phyloP scores from a whole-genome alignment of 1,140 invertebrate species.

The Drosophila quadrilineata region DNA sequence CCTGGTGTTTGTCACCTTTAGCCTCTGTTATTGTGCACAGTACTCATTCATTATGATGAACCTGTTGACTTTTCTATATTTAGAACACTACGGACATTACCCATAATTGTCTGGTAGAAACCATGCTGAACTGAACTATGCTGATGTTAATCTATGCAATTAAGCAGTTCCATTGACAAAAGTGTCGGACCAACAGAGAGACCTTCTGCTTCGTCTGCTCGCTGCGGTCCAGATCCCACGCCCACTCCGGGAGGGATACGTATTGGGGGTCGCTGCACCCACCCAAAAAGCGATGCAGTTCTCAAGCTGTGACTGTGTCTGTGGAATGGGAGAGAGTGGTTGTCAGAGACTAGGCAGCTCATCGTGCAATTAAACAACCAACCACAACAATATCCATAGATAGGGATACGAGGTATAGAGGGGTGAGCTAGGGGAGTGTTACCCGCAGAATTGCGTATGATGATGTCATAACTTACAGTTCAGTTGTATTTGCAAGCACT shows the following conservation, averaged over 20 bases:
- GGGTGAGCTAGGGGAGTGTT: background rate
- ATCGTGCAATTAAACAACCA: conserved; percentile 65
- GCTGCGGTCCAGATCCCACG: conserved; percentile 43
- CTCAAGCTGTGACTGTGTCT: background rate
- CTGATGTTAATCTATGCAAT: conserved; percentile 54
- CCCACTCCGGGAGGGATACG: conserved; percentile 23
- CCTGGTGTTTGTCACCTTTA: too few relatives aligned
- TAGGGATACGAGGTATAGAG: background rate
- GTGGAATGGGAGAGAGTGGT: conserved; percentile 3
- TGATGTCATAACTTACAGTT: conserved; percentile 65
- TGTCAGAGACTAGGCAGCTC: conserved; percentile 46
- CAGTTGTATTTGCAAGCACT: conserved; percentile 56
- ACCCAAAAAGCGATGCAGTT: too few relatives aligned
- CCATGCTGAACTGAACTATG: conserved; percentile 1
- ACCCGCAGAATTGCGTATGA: conserved; percentile 64
- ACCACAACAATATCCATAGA: conserved; percentile 18
- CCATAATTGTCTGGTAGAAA: conserved; percentile 39
- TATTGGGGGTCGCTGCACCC: conserved; percentile 4
- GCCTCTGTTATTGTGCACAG: too few relatives aligned
- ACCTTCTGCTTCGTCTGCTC: conserved; percentile 2
- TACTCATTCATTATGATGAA: too few relatives aligned
- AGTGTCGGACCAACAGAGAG: conserved; percentile 62
- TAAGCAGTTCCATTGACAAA: conserved; percentile 65
- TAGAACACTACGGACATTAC: conserved; percentile 31
- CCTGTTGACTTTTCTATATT: too few relatives aligned